Evolutionary conservation across 2,797 vertebrate genomes (phyloP), one percentile per base, ranked within the genome.

Genomic region (Argya squamiceps): DNA sequence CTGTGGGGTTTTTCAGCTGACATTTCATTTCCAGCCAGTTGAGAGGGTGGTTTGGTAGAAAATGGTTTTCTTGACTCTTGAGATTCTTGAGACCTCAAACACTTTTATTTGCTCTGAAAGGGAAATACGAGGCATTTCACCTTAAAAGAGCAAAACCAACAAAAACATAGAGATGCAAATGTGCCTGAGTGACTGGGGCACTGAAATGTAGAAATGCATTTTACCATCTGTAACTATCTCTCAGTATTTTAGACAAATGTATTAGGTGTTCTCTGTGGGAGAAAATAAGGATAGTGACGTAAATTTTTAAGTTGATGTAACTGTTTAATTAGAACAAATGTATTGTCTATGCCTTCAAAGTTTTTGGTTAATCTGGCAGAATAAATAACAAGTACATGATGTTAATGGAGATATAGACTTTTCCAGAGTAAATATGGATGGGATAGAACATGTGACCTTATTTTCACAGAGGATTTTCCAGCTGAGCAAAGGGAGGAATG

Each of bases 21-120:
- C 22, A 55, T 64, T 95, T 84, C 53, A 88, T 80, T 44, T 58
- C n/a, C 58, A 75, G 24, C 6, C n/a, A 64, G 29, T 11, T 81
- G 41, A 92, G 64, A 75, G 18, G 17, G 43, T 10, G 29, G 46
- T 84, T 86, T 73, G 23, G 73, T 55, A 74, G 49, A 34, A 95
- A 90, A 86, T 44, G 12, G 1, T 41, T 90, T 80, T 76, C n/a
- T 74, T 94, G 52, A 50, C 64, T 30, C 13, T 39, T 56, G 23
- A 89, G 37, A 17, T 70, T 59, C n/a, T 74, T 39, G 20, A 68
- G 30, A 12, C 27, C 55, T 84, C 12, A 63, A 52, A 67, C 12
- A 26, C 8, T 83, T 82, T 32, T 78, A 11, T 84, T 89, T 84
- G 21, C 15, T 71, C 70, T 58, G 49, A 68, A 86, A 75, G 15